Conservation (phyloP, 2,888 invertebrate species). For the Philereme transversata region DNA sequence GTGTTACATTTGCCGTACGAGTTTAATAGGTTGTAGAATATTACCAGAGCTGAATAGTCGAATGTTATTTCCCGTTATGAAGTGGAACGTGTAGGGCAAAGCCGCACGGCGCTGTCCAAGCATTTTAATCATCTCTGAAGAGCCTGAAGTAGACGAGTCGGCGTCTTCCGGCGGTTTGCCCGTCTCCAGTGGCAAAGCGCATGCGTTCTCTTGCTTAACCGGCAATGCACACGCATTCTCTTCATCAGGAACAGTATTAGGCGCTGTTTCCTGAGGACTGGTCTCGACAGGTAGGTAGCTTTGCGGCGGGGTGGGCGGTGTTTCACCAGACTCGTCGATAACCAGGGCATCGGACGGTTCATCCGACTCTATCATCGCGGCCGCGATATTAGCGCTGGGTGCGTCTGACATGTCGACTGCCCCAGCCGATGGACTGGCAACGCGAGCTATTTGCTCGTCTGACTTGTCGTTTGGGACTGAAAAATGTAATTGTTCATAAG, state of each 20-base stretch:
- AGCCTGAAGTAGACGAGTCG: constrained; percentile 1
- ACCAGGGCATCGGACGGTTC: not conserved
- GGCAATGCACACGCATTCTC: not conserved
- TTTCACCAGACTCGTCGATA: constrained; percentile 1
- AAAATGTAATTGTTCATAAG: not conserved
- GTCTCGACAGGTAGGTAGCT: constrained; percentile 13
- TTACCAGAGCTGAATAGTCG: constrained; percentile 80
- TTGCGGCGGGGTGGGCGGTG: constrained; percentile 9
- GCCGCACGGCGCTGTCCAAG: constrained; percentile 60
- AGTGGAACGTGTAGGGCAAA: constrained; percentile 88
- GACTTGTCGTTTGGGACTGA: constrained; percentile 29
- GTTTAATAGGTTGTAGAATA: not conserved
- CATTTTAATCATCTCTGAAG: constrained; percentile 23
- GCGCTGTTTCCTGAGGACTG: not conserved
- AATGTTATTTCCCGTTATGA: constrained; percentile 93
- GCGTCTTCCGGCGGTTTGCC: constrained; percentile 1
- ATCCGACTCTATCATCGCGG: constrained; percentile 7
- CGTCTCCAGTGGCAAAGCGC: not conserved
- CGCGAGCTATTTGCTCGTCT: not conserved
- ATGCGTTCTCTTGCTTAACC: not conserved
- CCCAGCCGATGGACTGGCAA: not conserved
- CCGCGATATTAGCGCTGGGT: not conserved
- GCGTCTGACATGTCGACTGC: not conserved
- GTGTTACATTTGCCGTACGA: too few species aligned
- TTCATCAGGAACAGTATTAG: not conserved